A percentile compares a stretch with the other conserved stretches of the same genome.
Conservation (phyloP, 2,888 invertebrate species). For the Anodontia alba region DNA sequence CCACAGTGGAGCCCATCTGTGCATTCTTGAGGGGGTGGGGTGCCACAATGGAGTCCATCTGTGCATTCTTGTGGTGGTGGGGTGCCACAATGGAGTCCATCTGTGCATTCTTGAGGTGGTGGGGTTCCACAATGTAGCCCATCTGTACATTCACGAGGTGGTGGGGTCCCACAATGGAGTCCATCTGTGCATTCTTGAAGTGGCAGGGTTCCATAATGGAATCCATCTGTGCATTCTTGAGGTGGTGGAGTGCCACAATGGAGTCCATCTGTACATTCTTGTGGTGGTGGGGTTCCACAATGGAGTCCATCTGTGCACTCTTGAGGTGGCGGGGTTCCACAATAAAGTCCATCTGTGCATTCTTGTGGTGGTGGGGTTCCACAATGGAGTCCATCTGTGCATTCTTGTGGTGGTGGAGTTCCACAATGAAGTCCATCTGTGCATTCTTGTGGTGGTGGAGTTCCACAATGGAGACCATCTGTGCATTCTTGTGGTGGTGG, state of each 20-base stretch:
- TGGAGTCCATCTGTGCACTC: slow-evolving; percentile 63
- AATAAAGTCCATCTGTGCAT: slow-evolving; percentile 56
- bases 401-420: slow-evolving; percentile 44
- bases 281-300: slow-evolving; percentile 64
- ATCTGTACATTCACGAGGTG: slow-evolving; percentile 50
- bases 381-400: slow-evolving; percentile 31
- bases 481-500: slow-evolving; percentile 30
- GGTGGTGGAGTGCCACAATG: slow-evolving; percentile 63
- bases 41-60: slow-evolving; percentile 66
- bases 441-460: slow-evolving; percentile 46
- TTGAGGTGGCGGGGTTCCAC: slow-evolving; percentile 39
- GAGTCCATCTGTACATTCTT: slow-evolving; percentile 55
- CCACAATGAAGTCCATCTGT: slow-evolving; percentile 57
- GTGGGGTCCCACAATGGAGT: slow-evolving; percentile 62
- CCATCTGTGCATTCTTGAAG: slow-evolving; percentile 47
- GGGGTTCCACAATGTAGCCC: slow-evolving; percentile 62
- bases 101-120: slow-evolving; percentile 42
- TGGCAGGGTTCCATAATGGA: slow-evolving; percentile 20
- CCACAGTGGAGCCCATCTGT: slow-evolving; percentile 50
- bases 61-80: slow-evolving; percentile 51
- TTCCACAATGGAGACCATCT: slow-evolving; percentile 52
- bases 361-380: slow-evolving; percentile 34
- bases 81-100: slow-evolving; percentile 66
- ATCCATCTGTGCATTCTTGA: slow-evolving; percentile 25
- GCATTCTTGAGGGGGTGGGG: slow-evolving; percentile 51